Evolutionary conservation across 2,797 vertebrate species (phyloP), one percentile per base, ranked within the genome.

Genomic region (Buceros bicornis): DNA sequence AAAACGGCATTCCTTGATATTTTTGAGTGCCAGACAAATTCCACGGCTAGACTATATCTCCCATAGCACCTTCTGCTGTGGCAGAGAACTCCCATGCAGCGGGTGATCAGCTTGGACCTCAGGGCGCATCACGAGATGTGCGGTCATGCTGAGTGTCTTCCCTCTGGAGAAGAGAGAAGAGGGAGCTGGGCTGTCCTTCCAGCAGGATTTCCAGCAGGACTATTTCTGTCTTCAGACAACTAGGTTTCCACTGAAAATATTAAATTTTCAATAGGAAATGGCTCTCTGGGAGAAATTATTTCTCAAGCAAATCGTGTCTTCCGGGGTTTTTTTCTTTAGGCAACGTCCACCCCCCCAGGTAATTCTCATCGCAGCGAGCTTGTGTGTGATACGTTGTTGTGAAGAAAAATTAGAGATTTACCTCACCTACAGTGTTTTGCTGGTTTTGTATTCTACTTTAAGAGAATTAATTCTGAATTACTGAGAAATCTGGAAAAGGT

Each of bases 161-260:
- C 11, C 47, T 40, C 66, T 62, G 79, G 48, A 28, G 40, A 40
- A 15, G 48, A 65, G 33, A 45, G 51, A 56, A 25, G 40, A 47
- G 48, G 72, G 64, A 85, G 42, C 48, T 78, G 10, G 91, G 65
- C 66, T 77, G 54, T 4, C 26, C 29, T 53, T 43, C 60, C 37
- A 42, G 45, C 43, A 48, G 60, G 9, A 62, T 67, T 89, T 85
- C 51, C 35, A 56, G 12, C 10, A 65, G n/a, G 89, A 51, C 40
- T 70, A 20, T 64, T 73, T 43, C 43, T 84, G 8, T 66, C 76
- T 82, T 78, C 80, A 94, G 79, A 56, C 45, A 73, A 76, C 60
- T 35, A 19, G 18, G 31, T 66, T 82, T 89, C 31, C 12, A 28
- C 29, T 48, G 48, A 73, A 92, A 87, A 87, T 22, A 82, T 3